Conservation (phyloP, 2,113 vertebrate genomes). For the Lutjanus erythropterus region DNA sequence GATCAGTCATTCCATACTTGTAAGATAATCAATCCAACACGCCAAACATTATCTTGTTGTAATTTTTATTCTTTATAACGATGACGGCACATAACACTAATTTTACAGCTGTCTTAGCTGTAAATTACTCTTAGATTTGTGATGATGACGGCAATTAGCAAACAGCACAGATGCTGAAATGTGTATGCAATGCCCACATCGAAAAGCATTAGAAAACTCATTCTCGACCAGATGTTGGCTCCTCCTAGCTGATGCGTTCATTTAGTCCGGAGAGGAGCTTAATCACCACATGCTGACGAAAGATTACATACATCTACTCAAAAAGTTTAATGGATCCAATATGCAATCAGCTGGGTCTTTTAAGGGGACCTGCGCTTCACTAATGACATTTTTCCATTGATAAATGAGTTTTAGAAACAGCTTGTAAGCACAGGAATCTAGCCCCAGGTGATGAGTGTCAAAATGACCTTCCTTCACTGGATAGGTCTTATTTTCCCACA, state of each 20-base stretch:
- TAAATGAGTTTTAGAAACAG: not conserved
- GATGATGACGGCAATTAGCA: constrained; percentile 64
- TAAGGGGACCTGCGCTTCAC: not conserved
- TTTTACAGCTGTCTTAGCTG: constrained; percentile 62
- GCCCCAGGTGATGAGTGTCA: not conserved
- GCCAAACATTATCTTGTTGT: constrained; percentile 28
- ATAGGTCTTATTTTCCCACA: not conserved
- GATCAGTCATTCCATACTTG: constrained; percentile 15
- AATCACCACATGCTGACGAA: constrained; percentile 5
- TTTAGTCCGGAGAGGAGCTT: constrained; percentile 18
- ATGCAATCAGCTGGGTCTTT: not conserved
- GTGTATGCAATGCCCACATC: constrained; percentile 34
- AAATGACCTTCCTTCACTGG: not conserved
- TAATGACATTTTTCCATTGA: not conserved
- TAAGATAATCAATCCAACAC: constrained; percentile 17
- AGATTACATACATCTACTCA: constrained; percentile 1
- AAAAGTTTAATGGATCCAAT: constrained; percentile 8
- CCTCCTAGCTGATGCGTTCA: constrained; percentile 20
- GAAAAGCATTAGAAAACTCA: constrained; percentile 45
- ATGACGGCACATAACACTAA: constrained; percentile 34
- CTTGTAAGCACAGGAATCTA: not conserved
- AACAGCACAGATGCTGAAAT: constrained; percentile 65
- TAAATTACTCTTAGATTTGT: constrained; percentile 53
- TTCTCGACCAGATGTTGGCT: constrained; percentile 62
- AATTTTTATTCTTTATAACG: constrained; percentile 40